Evolutionary conservation across 2,888 invertebrate species (phyloP).

Genomic region (Physocephala rufipes): DNA sequence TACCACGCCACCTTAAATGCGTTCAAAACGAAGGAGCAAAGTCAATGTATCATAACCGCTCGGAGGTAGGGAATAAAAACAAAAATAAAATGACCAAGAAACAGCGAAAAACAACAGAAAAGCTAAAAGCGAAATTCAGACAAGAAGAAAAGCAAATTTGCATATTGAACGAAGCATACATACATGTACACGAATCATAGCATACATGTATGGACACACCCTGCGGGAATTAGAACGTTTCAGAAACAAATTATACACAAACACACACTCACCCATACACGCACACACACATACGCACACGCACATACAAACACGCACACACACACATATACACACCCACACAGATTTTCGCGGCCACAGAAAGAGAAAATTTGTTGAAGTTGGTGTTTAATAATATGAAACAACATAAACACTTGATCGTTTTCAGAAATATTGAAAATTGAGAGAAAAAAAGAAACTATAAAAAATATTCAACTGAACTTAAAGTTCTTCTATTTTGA

Average conservation of each 20-base stretch:
- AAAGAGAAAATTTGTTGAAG: not conserved
- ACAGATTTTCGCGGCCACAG: too few species aligned
- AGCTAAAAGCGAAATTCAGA: not conserved
- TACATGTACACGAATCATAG: too few species aligned
- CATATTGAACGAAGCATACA: conserved; percentile 28
- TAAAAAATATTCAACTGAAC: conserved; percentile 11
- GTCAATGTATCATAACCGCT: too few species aligned
- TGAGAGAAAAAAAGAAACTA: not conserved
- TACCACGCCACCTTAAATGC: too few species aligned
- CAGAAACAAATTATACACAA: too few species aligned
- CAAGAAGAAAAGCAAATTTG: conserved; percentile 6
- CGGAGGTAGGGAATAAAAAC: too few species aligned
- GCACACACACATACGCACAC: conserved; percentile 12
- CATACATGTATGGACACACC: not conserved
- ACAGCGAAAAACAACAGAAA: not conserved
- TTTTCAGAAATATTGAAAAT: not conserved
- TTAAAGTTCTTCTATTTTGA: not conserved
- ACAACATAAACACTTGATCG: conserved; percentile 2
- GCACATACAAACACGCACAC: not conserved
- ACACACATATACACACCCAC: not conserved
- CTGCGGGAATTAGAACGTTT: too few species aligned
- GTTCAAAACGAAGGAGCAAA: too few species aligned
- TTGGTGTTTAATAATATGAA: not conserved
- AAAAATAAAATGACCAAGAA: not conserved
- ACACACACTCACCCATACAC: too few species aligned